Base-by-base conservation (phyloP, 2,888 invertebrate species). In the Lochmaea crataegi region DNA sequence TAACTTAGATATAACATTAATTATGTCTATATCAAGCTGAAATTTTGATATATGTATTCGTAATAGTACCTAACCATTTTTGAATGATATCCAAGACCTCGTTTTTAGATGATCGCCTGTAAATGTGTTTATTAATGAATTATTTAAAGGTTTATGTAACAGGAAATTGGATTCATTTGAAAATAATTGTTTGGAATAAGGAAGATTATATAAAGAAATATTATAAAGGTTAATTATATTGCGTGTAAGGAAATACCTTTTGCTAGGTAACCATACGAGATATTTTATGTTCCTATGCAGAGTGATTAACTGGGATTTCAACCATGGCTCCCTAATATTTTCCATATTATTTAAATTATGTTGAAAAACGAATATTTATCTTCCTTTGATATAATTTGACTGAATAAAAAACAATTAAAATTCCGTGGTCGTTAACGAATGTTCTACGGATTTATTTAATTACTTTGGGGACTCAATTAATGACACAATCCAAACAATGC, bases 121-220 rank as follows among this genome's bases (percentile, higher is more conserved):
- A 60, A 60, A 60, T 16, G 16, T 60, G 18, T 26, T 12, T 53
- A 57, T 57, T 57, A 38, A 60, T 32, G 4, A 38, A 60, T 60
- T 60, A 38, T 32, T 14, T 60, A n/a, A 38, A 38, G 60, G 60
- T 60, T 60, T 60, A 60, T 60, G n/a, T 60, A 60, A 60, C 60
- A 60, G 60, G 60, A 60, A 60, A 60, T 60, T 12, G n/a, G 38
- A 60, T 32, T 12, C 38, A 60, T n/a, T 38, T 38, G n/a, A 32
- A n/a, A 38, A n/a, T n/a, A 32, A 32, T 32, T 60, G 38, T 38
- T 60, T 2, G 32, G 32, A 60, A 60, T 60, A 38, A 60, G 38
- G 32, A 60, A 60, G 38, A n/a, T 38, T n/a, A 60, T 12, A n/a
- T 38, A 53, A 16, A 18, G 53, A 3, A 53, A 53, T 10, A 53